Conservation (phyloP, 2,113 vertebrate species). For the Struthidea cinerea region DNA sequence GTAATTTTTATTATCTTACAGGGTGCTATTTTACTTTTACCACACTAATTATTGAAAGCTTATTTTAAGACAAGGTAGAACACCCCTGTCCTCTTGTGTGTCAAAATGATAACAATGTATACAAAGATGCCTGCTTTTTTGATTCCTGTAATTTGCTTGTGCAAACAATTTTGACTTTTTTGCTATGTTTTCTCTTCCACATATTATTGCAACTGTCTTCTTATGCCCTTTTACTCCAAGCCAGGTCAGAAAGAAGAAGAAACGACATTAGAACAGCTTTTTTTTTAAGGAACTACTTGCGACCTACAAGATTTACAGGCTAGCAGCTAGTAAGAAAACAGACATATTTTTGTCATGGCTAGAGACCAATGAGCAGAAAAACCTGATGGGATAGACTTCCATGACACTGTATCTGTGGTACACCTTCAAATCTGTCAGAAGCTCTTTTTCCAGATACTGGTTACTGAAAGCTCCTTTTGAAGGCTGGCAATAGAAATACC, state of each 20-base stretch:
- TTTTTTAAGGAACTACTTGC: neutral
- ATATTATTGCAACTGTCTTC: neutral
- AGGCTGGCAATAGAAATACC: neutral
- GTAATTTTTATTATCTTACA: neutral
- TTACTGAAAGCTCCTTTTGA: neutral
- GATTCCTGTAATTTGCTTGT: neutral
- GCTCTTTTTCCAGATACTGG: neutral
- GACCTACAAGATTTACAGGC: neutral
- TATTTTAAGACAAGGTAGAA: neutral
- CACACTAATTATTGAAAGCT: neutral
- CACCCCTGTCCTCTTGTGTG: neutral
- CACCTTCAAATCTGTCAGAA: neutral
- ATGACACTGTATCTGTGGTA: neutral
- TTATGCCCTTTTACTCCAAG: neutral
- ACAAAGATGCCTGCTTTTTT: neutral
- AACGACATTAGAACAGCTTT: neutral
- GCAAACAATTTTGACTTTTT: neutral
- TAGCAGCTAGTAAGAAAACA: neutral
- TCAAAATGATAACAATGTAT: neutral
- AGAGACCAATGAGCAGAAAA: neutral
- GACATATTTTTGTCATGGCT: neutral
- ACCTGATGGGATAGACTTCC: neutral
- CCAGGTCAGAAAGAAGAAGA: neutral
- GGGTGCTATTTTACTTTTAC: neutral
- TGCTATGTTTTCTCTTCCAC: neutral